Conservation (phyloP, 2,113 vertebrate species). For the Oryctolagus cuniculus region DNA sequence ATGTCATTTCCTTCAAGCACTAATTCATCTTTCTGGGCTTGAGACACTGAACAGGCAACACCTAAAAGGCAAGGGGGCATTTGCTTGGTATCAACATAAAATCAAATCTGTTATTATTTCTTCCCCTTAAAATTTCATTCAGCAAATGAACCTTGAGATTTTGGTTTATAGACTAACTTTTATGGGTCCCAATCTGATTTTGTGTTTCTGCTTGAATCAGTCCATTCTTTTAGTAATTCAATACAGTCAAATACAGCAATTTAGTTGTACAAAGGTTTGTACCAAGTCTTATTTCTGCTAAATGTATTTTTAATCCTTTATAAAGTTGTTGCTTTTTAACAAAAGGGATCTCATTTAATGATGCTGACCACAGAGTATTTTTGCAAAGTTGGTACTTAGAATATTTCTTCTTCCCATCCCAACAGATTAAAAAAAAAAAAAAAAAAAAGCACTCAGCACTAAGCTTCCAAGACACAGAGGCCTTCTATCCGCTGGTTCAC, state of each 20-base stretch:
- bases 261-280: neutral
- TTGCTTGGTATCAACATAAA: neutral
- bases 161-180: neutral
- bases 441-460: too few species aligned
- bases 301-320: neutral
- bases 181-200: neutral
- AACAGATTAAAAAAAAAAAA: too few species aligned
- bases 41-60: slow-evolving; percentile 94
- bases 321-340: neutral
- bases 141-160: neutral
- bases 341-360: neutral
- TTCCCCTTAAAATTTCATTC: neutral
- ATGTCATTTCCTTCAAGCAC: slow-evolving; percentile 98
- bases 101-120: neutral
- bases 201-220: neutral
- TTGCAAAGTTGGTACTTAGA: neutral
- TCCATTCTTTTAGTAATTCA: neutral
- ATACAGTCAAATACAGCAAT: neutral
- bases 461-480: too few species aligned
- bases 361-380: neutral
- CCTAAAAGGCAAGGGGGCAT: slow-evolving; percentile 85
- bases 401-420: neutral
- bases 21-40: slow-evolving; percentile 97
- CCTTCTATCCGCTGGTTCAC: too few species aligned
- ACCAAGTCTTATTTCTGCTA: neutral